Base-by-base conservation (phyloP, 2,888 invertebrate species). In the Drosophila mercatorum region DNA sequence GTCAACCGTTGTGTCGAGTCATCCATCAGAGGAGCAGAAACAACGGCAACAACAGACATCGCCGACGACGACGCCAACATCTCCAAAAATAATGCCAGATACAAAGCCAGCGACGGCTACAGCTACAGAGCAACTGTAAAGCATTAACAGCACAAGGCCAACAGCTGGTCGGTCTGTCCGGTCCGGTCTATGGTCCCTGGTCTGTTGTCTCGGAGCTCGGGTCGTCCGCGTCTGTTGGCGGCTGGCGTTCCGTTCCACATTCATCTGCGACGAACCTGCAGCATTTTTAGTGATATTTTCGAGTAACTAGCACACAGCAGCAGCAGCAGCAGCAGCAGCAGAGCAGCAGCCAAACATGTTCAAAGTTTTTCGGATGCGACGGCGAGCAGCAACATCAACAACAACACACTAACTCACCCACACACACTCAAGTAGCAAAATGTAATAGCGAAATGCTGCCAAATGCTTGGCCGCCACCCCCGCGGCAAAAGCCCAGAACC, bases 371-470 rank as follows among this genome's bases (percentile, higher is more conserved):
- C 78, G 83, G 80, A 81, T 88, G 82, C 82, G 36, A 51, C 36
- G 80, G 56, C 68, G 67, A 73, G 46, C 58, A 66, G 41, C 65
- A 78, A 62, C 71, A 73, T 62, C 69, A 51, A 67, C 64, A 65
- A 53, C 63, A 52, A 62, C 56, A 64, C 57, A 72, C 43, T 62
- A 64, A 68, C 65, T 57, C 51, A 51, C 64, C 51, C 59, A 49
- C 67, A 63, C 57, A 68, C 62, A 62, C 59, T 31, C 56, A 22
- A 78, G 53, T 44, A 38, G 52, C 40, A 72, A 75, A 78, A 64
- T 79, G 72, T 86, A 86, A 86, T 81, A 87, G 71, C 68, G 80
- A 84, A 84, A 89, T 89, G 70, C 88, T 84, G 82, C 78, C 88
- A 87, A 89, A 84, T 87, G 72, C 77, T 81, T 77, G 71, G 49